Evolutionary conservation across 2,797 vertebrate species (phyloP), one percentile per base, ranked within the genome.

Genomic region (Phrynocephalus guinanensis): DNA sequence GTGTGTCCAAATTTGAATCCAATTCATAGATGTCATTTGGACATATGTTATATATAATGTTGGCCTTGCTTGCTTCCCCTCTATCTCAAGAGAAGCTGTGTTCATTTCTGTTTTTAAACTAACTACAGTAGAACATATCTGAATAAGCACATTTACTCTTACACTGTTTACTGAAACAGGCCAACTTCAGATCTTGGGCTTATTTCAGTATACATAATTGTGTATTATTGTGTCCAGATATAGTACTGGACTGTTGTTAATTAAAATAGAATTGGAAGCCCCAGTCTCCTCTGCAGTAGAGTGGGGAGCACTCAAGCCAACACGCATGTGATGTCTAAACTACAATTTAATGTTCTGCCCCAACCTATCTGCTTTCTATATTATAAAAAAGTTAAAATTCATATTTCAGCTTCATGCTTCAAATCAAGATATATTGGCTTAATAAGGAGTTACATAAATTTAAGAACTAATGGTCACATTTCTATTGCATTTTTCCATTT

Each of bases 381-480:
- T 63, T 20, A 44, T 44, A 71, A 63, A 83, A 83, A 67, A 87
- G 24, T 22, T 82, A 33, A 80, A 73, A 50, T 16, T 48, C 15
- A 73, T 52, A 73, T 79, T 73, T 44, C 38, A 3, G 71, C 66
- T 82, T 81, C 73, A 26, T 75, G 38, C 84, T 81, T 81, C 71
- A 84, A 50, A 22, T 22, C 20, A 82, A 67, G 82, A 87, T 67
- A n/a, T 76, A 68, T 24, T 18, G 1, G 13, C 79, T 7, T 0
- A n/a, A 7, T 79, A 48, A 80, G 15, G 18, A 0, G 33, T 56
- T 81, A 67, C 66, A 78, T 70, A 38, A 80, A 86, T 92, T 90
- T 83, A 91, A 91, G 90, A 94, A 86, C 77, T 73, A 82, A 89
- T 83, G 88, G 86, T 83, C 89, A 94, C 92, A 82, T 52, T 71